Percentiles rank a stretch among this genome's conserved stretches.
Evolutionary conservation across 2,113 vertebrate species (phyloP).

Genomic region (Tragelaphus scriptus): DNA sequence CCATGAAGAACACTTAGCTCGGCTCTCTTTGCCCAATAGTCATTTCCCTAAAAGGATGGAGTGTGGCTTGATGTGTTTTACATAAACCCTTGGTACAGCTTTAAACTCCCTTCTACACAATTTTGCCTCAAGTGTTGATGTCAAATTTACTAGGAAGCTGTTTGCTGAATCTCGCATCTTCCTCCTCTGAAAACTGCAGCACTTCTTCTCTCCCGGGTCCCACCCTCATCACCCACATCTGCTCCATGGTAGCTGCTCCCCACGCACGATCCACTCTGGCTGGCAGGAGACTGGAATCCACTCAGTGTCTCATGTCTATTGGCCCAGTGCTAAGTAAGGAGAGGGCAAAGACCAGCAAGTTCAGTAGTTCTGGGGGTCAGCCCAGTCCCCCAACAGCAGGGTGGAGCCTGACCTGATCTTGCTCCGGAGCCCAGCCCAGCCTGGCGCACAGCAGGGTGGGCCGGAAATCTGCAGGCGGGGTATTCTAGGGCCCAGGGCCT

Average conservation of each 20-base stretch:
- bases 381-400: not conserved
- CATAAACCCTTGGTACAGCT: not conserved
- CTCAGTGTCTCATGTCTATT: not conserved
- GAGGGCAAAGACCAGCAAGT: not conserved
- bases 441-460: not conserved
- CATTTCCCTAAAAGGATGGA: not conserved
- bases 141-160: not conserved
- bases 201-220: not conserved
- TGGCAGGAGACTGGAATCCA: not conserved
- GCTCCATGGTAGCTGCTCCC: not conserved
- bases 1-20: not conserved
- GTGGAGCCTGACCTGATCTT: not conserved
- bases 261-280: accelerated
- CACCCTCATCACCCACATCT: not conserved
- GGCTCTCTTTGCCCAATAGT: not conserved
- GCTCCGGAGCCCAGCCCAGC: not conserved
- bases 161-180: not conserved
- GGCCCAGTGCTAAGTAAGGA: not conserved
- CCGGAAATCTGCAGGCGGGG: not conserved
- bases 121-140: not conserved
- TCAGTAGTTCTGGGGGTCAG: not conserved
- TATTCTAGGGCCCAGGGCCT: not conserved
- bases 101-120: not conserved
- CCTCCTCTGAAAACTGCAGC: not conserved
- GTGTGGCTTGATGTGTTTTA: not conserved